Base-by-base conservation (phyloP, 1,140 invertebrate genomes). In the Drosophila quadrilineata region DNA sequence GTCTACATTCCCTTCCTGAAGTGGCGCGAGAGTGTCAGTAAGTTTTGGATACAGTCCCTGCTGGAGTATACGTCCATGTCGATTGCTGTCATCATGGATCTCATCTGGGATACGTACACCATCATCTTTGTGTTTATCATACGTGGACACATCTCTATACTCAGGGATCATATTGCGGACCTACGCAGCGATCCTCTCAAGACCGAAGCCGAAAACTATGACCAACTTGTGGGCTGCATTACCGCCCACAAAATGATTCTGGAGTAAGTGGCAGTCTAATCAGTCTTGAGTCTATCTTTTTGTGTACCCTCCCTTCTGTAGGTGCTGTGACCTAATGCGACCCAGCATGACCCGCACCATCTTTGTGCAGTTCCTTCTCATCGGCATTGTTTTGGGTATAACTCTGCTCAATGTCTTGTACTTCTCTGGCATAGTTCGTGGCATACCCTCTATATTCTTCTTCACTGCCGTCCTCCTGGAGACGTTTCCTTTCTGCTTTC, bases 171-270 rank as follows among this genome's bases (percentile, higher is more conserved):
- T 1, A 59, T 84, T 1, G 21, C 43, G 1, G 33, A 52, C 6
- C 43, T 85, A 16, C 52, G 79, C 2, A 33, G 6, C 3, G 28
- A 74, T 35, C 17, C 22, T 0, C 6, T 28, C 0, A 43, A 45
- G 1, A 57, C 31, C 4, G 58, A 85, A 9, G n/a, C 28, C 5
- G 36, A 84, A 14, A 36, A 53, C 28, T 85, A 74, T 3, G 38
- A 64, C 5, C 56, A 74, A 1, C 38, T 84, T 16, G 79, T 84
- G 5, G 14, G n/a, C 19, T 71, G 70, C 40, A 85, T 84, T 16
- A 45, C 19, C 19, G 53, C 77, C 33, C 70, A 84, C 28, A 57
- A 60, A 0, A 33, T 19, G 0, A 76, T 76, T n/a, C 10, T 76
- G 2, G 19, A 63, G 74, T 76, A 26, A 43, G 46, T 22, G n/a